Conservation (phyloP, 2,888 invertebrate genomes). For the Coremacera marginata region DNA sequence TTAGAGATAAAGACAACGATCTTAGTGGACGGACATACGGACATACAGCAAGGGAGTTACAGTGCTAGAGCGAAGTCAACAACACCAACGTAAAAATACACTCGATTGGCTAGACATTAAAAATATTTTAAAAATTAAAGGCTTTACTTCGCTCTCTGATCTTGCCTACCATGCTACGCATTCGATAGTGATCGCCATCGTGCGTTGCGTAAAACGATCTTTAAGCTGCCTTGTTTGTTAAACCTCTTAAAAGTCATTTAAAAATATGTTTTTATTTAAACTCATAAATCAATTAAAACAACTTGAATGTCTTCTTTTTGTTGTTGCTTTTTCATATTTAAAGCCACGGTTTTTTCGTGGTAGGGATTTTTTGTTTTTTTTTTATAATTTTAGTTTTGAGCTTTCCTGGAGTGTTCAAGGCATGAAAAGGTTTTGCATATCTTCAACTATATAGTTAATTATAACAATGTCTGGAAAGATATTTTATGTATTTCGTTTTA, state of each 20-base stretch:
- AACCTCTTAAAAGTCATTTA: conserved; percentile 34
- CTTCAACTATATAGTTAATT: too few relatives aligned
- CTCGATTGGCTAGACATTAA: not conserved
- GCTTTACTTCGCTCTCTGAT: not conserved
- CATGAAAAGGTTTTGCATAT: too few relatives aligned
- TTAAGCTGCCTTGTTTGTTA: conserved; percentile 34
- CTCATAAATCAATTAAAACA: conserved; percentile 37
- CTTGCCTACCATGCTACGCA: conserved; percentile 8
- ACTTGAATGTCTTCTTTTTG: conserved; percentile 13
- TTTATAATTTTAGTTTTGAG: too few relatives aligned
- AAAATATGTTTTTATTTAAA: conserved; percentile 34
- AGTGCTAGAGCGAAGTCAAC: not conserved
- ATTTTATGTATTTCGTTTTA: too few relatives aligned
- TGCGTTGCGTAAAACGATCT: not conserved
- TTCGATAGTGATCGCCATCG: not conserved
- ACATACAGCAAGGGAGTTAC: not conserved
- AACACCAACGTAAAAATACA: not conserved
- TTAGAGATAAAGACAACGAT: not conserved
- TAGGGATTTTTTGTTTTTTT: too few relatives aligned
- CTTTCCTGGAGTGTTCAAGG: too few relatives aligned
- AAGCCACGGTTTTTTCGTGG: too few relatives aligned
- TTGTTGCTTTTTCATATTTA: not conserved
- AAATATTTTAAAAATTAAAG: not conserved
- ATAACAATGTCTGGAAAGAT: too few relatives aligned
- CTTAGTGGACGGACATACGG: not conserved